Percentiles rank a stretch among this genome's conserved stretches.
Evolutionary conservation across 30 jellyfish, hydroid and myxozoan genomes (phyloP).

Genomic region (Mastigias papua): DNA sequence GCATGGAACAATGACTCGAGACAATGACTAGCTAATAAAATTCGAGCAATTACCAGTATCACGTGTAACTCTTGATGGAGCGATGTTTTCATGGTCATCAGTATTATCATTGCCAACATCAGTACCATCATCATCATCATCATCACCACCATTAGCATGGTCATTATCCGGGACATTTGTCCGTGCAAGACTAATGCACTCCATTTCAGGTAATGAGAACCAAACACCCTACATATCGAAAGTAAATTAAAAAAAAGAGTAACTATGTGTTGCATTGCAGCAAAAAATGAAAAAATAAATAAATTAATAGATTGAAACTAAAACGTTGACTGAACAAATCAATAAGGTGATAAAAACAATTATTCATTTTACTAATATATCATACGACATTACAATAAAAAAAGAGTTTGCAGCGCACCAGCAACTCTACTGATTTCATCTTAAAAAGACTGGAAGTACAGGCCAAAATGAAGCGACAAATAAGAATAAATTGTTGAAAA

Average conservation of each 20-base stretch:
- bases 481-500: not conserved
- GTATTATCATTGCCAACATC: not conserved
- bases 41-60: no score
- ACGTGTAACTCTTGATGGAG: not conserved
- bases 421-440: no score
- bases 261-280: not conserved
- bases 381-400: no score
- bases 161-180: slow-evolving; percentile 23
- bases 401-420: no score
- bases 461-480: not conserved
- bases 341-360: no score
- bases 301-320: no score
- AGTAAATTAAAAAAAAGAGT: not conserved
- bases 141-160: not conserved
- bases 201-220: slow-evolving; percentile 97
- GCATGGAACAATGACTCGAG: no score
- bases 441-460: no score
- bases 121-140: not conserved
- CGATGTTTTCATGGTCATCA: not conserved
- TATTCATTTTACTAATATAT: no score
- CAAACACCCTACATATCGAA: slow-evolving; percentile 67
- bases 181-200: slow-evolving; percentile 25
- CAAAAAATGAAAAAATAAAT: not conserved
- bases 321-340: no score
- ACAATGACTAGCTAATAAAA: no score